These are phyloP conservation scores for Ericerus pela DNA, from an alignment of 1,140 invertebrate species.

Conservation along the genomic window DNA sequence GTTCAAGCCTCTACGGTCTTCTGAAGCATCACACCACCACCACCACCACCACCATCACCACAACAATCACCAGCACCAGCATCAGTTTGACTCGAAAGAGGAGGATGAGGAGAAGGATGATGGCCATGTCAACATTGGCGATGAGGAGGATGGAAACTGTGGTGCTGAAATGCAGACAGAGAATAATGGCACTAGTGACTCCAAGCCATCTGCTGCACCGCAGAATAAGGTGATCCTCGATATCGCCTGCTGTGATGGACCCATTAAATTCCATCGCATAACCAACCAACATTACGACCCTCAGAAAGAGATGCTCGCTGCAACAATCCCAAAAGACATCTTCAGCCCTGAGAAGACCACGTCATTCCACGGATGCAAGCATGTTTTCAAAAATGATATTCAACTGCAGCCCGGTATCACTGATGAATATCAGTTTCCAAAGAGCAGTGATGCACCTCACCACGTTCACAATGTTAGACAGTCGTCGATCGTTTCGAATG, in stretches of 20 bases:
- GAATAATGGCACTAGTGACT: no score
- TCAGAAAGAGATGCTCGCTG: constrained; percentile 12
- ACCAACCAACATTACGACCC: constrained; percentile 53
- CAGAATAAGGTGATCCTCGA: constrained; percentile 46
- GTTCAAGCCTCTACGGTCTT: constrained; percentile 5
- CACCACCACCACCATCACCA: no score
- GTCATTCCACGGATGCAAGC: constrained; percentile 55
- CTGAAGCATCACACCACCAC: no score
- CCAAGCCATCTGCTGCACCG: not conserved
- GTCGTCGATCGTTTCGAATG: not conserved
- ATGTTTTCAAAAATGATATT: constrained; percentile 66
- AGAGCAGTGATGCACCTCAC: no score
- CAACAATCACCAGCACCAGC: no score
- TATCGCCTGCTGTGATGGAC: constrained; percentile 73
- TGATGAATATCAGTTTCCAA: no score
- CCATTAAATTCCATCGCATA: constrained; percentile 62
- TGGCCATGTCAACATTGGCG: no score
- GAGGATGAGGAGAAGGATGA: no score
- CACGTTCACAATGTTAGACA: constrained; percentile 19
- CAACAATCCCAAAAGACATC: constrained; percentile 6
- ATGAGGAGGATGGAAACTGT: no score
- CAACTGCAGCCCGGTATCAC: constrained; percentile 42
- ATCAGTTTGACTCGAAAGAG: no score
- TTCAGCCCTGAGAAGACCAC: not conserved
- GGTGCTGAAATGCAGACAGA: no score